These are phyloP conservation scores for Seladonia tumulorum DNA, from an alignment of 2,888 invertebrate species.

Conservation along the genomic window DNA sequence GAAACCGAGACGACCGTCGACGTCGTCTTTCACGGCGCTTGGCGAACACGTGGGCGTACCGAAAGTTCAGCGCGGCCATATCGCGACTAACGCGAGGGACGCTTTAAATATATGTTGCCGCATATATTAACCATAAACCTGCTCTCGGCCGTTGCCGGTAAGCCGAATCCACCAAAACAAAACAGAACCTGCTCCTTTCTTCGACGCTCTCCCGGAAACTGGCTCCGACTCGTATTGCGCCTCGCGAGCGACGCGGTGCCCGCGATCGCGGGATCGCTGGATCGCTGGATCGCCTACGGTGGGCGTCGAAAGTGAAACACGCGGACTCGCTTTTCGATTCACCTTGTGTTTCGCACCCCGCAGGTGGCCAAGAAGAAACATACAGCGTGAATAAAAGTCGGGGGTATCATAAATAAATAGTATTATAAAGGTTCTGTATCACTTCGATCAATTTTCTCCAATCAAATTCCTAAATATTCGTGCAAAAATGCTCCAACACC, in stretches of 20 bases:
- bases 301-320: constrained; percentile 71
- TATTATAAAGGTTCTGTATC: too few relatives aligned
- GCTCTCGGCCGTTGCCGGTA: constrained; percentile 59
- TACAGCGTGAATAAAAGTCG: not conserved
- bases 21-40: constrained; percentile 60
- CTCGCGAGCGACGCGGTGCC: constrained; percentile 9
- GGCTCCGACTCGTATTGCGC: constrained; percentile 28
- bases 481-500: too few relatives aligned
- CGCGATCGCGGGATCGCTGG: constrained; percentile 12
- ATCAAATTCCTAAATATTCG: too few relatives aligned
- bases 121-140: constrained; percentile 76
- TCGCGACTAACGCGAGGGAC: constrained; percentile 61
- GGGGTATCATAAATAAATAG: too few relatives aligned
- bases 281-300: constrained; percentile 49
- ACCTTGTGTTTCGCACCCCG: not conserved
- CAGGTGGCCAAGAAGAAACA: not conserved
- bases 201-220: constrained; percentile 50
- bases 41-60: constrained; percentile 64
- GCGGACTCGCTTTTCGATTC: constrained; percentile 25
- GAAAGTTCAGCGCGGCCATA: constrained; percentile 66
- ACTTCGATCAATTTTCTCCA: too few relatives aligned
- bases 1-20: constrained; percentile 63
- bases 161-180: constrained; percentile 72
- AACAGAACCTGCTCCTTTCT: constrained; percentile 70
- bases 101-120: constrained; percentile 70